phyloP scores from a whole-genome alignment of 1,140 invertebrate genomes.

The Zaprionus capensis region DNA sequence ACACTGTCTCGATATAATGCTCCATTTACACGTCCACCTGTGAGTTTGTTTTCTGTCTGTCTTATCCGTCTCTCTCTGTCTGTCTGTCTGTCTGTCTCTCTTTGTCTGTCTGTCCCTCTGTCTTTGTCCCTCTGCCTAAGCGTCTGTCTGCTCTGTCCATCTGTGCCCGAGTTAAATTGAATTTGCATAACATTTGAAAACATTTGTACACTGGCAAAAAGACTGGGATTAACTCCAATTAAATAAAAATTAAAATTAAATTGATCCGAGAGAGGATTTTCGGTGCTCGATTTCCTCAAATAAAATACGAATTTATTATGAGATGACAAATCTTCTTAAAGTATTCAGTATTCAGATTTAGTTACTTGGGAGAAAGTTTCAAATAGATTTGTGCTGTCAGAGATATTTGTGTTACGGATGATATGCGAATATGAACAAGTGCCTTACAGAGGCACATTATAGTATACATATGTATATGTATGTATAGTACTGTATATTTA shows the following conservation, averaged over 20 bases:
- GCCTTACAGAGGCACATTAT: no score
- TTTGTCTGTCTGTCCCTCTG: neutral
- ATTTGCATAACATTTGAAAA: conserved; percentile 47
- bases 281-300: neutral
- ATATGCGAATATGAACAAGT: no score
- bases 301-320: neutral
- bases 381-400: neutral
- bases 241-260: conserved; percentile 8
- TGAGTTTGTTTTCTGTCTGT: conserved; percentile 4
- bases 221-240: conserved; percentile 2
- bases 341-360: neutral
- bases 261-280: neutral
- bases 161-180: conserved; percentile 33
- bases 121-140: conserved; percentile 1
- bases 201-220: conserved; percentile 13
- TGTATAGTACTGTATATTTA: no score
- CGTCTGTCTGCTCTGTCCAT: neutral
- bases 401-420: no score
- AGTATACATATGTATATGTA: no score
- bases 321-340: conserved; percentile 1
- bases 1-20: conserved; percentile 20
- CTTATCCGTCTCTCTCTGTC: neutral
- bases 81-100: conserved; percentile 3
- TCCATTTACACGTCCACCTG: conserved; percentile 30
- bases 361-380: neutral